Conservation (phyloP, 2,888 invertebrate species). For the Arge pagana region DNA sequence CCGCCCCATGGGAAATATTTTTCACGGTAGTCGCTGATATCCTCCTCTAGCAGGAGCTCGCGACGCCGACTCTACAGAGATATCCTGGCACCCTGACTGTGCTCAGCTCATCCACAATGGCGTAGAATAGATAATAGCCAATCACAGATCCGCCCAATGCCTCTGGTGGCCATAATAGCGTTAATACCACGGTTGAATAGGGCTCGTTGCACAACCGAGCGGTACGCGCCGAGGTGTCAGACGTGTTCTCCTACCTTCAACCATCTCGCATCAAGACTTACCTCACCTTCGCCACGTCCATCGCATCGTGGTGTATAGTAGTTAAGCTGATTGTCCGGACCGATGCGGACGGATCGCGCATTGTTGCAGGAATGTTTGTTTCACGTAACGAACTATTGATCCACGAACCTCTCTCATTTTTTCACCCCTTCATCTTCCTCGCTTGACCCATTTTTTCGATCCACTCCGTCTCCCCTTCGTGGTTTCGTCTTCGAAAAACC, state of each 20-base stretch:
- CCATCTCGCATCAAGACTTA: background rate
- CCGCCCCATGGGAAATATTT: no score
- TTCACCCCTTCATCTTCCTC: no score
- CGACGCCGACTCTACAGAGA: background rate
- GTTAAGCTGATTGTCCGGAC: conserved; percentile 41
- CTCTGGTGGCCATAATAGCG: conserved; percentile 40
- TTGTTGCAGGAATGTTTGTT: conserved; percentile 50
- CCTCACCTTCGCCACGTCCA: background rate
- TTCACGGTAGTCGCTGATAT: no score
- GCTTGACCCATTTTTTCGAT: no score
- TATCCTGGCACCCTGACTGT: no score
- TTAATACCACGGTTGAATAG: conserved; percentile 46
- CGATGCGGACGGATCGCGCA: conserved; percentile 33
- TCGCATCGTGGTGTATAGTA: conserved; percentile 26
- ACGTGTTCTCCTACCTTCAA: background rate
- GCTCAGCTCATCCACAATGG: conserved; percentile 31
- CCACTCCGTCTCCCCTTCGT: no score
- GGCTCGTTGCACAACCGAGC: conserved; percentile 43
- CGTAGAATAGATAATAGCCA: conserved; percentile 46
- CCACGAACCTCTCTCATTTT: no score
- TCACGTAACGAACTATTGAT: conserved; percentile 55
- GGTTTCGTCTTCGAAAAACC: no score
- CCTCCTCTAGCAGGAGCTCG: no score
- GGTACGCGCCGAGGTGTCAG: conserved; percentile 21
- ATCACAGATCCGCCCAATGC: conserved; percentile 41